Evolutionary conservation across 2,113 vertebrate species (phyloP).

Genomic region (Heteronetta atricapilla): DNA sequence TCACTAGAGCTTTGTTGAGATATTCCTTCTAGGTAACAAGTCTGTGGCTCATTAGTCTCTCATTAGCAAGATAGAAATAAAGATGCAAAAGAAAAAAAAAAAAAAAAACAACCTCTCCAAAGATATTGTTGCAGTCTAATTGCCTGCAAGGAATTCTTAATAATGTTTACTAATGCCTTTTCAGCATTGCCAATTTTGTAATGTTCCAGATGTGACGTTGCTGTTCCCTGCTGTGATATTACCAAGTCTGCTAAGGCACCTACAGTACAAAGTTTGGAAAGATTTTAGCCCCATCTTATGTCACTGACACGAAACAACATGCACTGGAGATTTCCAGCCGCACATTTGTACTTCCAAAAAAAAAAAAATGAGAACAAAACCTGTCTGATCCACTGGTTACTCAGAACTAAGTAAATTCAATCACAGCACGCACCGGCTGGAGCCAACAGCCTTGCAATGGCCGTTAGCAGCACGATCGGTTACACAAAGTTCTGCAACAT

Average conservation of each 20-base stretch:
- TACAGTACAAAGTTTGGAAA: conserved; percentile 64
- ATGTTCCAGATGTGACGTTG: conserved; percentile 80
- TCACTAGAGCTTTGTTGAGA: conserved; percentile 77
- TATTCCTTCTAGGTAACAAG: conserved; percentile 81
- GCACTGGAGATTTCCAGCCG: conserved; percentile 39
- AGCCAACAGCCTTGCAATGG: neutral
- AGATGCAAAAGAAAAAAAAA: conserved; percentile 68
- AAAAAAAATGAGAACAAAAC: neutral
- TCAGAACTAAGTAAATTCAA: neutral
- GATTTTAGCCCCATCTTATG: conserved; percentile 83
- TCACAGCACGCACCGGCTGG: neutral
- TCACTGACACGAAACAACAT: conserved; percentile 76
- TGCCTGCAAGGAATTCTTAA: conserved; percentile 84
- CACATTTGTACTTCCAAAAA: conserved; percentile 50
- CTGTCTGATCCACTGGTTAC: neutral
- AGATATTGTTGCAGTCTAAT: conserved; percentile 81
- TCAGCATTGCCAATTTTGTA: conserved; percentile 80
- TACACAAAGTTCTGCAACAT: neutral
- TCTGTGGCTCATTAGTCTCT: conserved; percentile 82
- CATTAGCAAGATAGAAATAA: conserved; percentile 83
- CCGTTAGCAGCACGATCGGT: neutral
- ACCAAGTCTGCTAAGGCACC: conserved; percentile 63
- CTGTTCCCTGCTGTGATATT: conserved; percentile 74
- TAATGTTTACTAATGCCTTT: conserved; percentile 84
- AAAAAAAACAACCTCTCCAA: conserved; percentile 67